Base-by-base conservation (phyloP, 2,888 invertebrate species). In the Baronia brevicornis region DNA sequence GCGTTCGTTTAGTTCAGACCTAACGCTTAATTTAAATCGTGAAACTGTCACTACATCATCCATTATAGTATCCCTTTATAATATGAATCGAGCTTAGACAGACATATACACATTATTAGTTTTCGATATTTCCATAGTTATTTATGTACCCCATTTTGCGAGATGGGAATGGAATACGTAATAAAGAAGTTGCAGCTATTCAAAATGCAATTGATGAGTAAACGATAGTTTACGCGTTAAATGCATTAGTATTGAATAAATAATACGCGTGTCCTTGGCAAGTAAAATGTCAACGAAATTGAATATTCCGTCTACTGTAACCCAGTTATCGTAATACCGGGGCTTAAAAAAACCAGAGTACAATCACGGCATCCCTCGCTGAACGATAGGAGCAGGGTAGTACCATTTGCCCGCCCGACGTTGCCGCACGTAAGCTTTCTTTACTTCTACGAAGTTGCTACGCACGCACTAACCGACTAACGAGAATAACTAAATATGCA, bases 241-340 rank as follows among this genome's bases (percentile, higher is more conserved):
- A 62, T 58, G 48, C 54, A 51, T 52, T 61, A 59, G 51, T 58
- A 60, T 63, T 54, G 59, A 60, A 52, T n/a, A n/a, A n/a, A n/a
- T n/a, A n/a, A n/a, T 58, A 55, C 61, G 65, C 58, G 62, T 71
- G 77, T 70, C 80, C 78, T 80, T 78, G 51, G 67, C 64, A 65
- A 57, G 65, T 62, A 63, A 61, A 57, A 57, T 62, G 69, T 74
- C 80, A 77, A 77, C 77, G 79, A 66, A 79, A 77, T 71, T 71
- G 69, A 77, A 79, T 82, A 82, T 75, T 68, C 68, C 51, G 61
- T 58, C 54, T 62, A 68, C 71, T 62, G 66, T 82, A 80, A 82
- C 82, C 80, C 69, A 75, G 80, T 73, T 82, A 73, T 70, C 52
- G 72, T 69, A 71, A 67, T 63, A 61, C 60, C 63, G 70, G 54